These are phyloP conservation scores for Hephaestus fuliginosus DNA, from an alignment of 2,797 vertebrate genomes.

Conservation along the genomic window DNA sequence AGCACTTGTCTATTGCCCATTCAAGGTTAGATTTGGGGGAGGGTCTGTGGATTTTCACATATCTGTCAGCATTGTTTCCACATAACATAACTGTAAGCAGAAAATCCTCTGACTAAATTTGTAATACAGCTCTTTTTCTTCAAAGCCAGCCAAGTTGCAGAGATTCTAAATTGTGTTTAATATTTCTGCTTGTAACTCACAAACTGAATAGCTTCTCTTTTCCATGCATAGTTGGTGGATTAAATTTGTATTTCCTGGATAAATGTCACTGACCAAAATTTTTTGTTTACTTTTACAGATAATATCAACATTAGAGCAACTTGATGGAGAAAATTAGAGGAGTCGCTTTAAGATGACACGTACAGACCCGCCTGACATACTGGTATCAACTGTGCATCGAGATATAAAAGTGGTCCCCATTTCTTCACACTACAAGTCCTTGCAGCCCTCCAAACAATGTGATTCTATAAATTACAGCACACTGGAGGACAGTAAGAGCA, in stretches of 20 bases:
- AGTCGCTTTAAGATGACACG: conserved; percentile 98
- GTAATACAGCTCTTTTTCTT: background rate
- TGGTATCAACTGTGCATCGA: conserved; percentile 94
- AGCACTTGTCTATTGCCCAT: background rate
- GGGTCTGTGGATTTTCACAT: background rate
- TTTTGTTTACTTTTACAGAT: conserved; percentile 72
- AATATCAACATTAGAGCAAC: conserved; percentile 84
- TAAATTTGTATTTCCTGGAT: background rate
- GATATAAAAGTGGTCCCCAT: conserved; percentile 92
- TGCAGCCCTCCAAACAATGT: conserved; percentile 90
- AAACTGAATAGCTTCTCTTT: background rate
- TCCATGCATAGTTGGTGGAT: background rate
- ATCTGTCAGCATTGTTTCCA: background rate
- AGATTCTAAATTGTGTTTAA: background rate
- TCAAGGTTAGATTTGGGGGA: background rate
- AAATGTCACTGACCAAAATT: conserved; percentile 48
- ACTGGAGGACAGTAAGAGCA: conserved; percentile 85
- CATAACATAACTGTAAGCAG: background rate
- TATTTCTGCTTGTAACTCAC: background rate
- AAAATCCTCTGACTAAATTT: background rate
- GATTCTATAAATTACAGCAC: conserved; percentile 86
- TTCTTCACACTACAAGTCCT: conserved; percentile 82
- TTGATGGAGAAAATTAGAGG: conserved; percentile 89
- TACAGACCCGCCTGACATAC: conserved; percentile 96
- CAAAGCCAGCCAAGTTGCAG: background rate